Base-by-base conservation (phyloP, 2,797 vertebrate species). In the Ambastaia sidthimunki region DNA sequence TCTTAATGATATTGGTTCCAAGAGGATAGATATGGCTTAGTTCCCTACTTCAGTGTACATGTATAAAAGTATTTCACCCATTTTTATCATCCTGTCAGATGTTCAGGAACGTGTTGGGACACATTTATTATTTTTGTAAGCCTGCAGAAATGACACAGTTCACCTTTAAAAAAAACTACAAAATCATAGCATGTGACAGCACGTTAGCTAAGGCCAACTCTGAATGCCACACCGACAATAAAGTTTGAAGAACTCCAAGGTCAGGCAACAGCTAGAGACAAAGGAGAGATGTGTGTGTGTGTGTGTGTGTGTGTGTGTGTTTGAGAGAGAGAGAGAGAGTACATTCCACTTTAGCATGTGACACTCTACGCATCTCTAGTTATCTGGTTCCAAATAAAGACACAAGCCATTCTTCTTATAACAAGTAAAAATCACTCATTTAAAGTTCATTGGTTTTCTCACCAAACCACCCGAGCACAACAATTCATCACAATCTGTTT, bases 401-500 rank as follows among this genome's bases (percentile, higher is more conserved):
- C 23, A 28, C 44, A 55, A 66, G n/a, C 23, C 60, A 37, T 78
- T 66, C 66, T 50, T 86, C 76, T 59, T 69, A 55, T 15, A 15
- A 52, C 19, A 66, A 37, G 44, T 81, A 41, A 55, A 80, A 87
- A 78, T 1, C 78, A 65, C 67, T 79, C 52, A 54, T 81, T 84
- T 83, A 80, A 66, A 89, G 71, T 88, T 86, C 80, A 44, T n/a
- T 18, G 18, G 44, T 50, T 25, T 34, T 44, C 59, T 77, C 16
- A 55, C 9, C 41, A 82, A 75, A 69, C 81, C 81, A 83, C 82
- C 83, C 88, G 87, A 88, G 86, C 83, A 83, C 62, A 88, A 87
- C 86, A 89, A 92, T 91, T 89, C 88, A 89, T 91, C 90, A 87
- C 86, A 91, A 88, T 92, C 89, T 90, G 86, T 87, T 88, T 87